Evolutionary conservation across 2,888 invertebrate species (phyloP).

Genomic region (Epinotia demarniana): DNA sequence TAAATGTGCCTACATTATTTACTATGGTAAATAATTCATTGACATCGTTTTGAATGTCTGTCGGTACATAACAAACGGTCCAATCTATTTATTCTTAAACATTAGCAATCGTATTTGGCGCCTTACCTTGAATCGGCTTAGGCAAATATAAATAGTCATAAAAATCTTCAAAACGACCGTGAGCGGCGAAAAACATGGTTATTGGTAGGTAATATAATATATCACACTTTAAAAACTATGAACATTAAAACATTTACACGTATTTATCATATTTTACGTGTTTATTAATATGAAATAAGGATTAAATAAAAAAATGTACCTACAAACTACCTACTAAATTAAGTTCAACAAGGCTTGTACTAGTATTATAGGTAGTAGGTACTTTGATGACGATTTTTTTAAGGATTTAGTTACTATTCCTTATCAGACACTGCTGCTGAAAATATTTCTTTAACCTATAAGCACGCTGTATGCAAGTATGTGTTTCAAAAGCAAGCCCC

Average conservation of each 20-base stretch:
- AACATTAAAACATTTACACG: slow-evolving; percentile 16
- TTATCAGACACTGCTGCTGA: too few relatives aligned
- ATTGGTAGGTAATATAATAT: slow-evolving; percentile 21
- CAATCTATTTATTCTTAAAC: slow-evolving; percentile 29
- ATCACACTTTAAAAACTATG: slow-evolving; percentile 17
- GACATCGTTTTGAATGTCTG: background rate
- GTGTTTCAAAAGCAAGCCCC: too few relatives aligned
- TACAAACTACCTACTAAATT: too few relatives aligned
- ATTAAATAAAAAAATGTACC: too few relatives aligned
- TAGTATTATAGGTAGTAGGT: too few relatives aligned
- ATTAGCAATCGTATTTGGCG: slow-evolving; percentile 29
- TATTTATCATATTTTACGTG: background rate
- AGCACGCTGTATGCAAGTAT: too few relatives aligned
- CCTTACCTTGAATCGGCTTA: slow-evolving; percentile 35
- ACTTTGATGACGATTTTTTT: too few relatives aligned
- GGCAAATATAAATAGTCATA: slow-evolving; percentile 34
- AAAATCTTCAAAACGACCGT: slow-evolving; percentile 28
- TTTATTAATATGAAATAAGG: too few relatives aligned
- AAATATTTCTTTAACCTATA: too few relatives aligned
- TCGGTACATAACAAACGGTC: slow-evolving; percentile 15
- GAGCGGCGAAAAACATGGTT: slow-evolving; percentile 18
- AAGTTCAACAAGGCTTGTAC: too few relatives aligned
- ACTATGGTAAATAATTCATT: background rate
- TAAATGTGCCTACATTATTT: background rate
- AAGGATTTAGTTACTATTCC: too few relatives aligned